phyloP scores from a whole-genome alignment of 1,140 invertebrate genomes.

The Scylla paramamosain region DNA sequence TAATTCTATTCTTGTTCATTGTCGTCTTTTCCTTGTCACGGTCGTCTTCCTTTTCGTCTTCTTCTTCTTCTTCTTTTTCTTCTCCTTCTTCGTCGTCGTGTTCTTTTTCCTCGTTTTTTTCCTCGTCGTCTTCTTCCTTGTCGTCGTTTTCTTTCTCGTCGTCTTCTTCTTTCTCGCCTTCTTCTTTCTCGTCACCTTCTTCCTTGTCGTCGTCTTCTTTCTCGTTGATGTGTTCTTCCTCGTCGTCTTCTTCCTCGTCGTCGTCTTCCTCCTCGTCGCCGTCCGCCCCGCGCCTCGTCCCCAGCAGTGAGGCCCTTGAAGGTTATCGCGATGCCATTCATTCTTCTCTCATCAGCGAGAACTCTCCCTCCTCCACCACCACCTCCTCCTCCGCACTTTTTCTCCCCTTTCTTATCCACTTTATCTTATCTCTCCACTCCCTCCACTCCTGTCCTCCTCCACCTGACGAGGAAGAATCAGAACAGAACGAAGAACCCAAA shows the following conservation, averaged over 20 bases:
- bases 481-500: background rate
- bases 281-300: background rate
- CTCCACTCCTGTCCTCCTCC: background rate
- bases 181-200: background rate
- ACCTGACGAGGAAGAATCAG: background rate
- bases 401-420: background rate
- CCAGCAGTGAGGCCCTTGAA: background rate
- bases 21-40: background rate
- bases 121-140: no score
- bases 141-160: background rate
- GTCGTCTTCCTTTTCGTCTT: background rate
- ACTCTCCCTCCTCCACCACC: background rate
- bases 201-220: background rate
- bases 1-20: no score
- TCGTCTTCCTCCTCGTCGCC: background rate
- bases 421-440: background rate
- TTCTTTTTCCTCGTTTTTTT: background rate
- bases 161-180: background rate
- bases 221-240: background rate
- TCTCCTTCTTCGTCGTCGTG: background rate
- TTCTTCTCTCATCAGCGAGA: conserved; percentile 1
- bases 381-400: background rate
- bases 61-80: background rate
- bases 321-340: conserved; percentile 1
- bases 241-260: background rate